Evolutionary conservation across 1,140 invertebrate genomes (phyloP).

Genomic region (Metaphire vulgaris): DNA sequence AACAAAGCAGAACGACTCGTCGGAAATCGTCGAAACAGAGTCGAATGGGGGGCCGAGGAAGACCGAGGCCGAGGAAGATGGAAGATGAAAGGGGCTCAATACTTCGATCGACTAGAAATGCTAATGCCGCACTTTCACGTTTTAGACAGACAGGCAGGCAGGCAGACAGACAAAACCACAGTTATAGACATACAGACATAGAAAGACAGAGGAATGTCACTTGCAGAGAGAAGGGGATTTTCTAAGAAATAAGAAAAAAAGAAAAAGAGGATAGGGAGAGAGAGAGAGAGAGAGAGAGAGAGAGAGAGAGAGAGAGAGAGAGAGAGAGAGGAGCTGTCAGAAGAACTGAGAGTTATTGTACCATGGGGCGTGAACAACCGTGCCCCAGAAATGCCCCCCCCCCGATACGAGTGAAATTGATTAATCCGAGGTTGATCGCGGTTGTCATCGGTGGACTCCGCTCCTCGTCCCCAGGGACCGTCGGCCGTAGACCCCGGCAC

Average conservation of each 20-base stretch:
- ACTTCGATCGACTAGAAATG: no score
- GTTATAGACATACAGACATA: background rate
- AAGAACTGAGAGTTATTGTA: background rate
- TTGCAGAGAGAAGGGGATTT: background rate
- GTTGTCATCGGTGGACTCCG: no score
- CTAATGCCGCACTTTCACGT: background rate
- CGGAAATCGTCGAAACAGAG: background rate
- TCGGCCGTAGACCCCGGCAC: no score
- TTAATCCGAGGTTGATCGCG: no score
- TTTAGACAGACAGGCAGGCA: background rate
- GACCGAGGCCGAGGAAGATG: no score
- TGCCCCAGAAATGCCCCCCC: background rate
- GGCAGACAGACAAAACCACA: background rate
- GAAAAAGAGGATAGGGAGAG: background rate
- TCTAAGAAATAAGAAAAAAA: background rate
- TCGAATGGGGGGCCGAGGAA: no score
- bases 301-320: background rate
- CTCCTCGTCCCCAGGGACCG: no score
- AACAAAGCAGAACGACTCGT: background rate
- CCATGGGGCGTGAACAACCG: background rate
- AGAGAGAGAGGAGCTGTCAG: background rate
- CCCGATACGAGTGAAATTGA: no score
- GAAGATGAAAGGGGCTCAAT: no score
- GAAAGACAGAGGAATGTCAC: background rate
- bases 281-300: background rate